Evolutionary conservation across 35 echinoderm and acorn worm genomes (phyloP).

Genomic region (Holothuria glaberrima): DNA sequence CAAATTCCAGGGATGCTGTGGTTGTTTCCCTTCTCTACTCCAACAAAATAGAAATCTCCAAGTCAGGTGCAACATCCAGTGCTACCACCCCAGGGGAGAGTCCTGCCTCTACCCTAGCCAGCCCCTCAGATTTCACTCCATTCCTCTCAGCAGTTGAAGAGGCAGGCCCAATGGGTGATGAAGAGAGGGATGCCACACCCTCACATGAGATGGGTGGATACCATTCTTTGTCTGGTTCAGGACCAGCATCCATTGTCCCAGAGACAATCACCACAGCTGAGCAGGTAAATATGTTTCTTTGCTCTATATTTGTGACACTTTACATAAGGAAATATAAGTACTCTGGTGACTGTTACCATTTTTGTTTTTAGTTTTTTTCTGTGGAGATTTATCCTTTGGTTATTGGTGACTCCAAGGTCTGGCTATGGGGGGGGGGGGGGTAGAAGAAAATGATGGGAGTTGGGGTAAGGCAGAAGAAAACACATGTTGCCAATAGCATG

Average conservation of each 20-base stretch:
- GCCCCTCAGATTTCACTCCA: slow-evolving; percentile 64
- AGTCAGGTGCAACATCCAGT: slow-evolving; percentile 59
- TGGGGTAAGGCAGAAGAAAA: too few species aligned
- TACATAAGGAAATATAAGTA: too few species aligned
- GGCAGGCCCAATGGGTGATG: slow-evolving; percentile 48
- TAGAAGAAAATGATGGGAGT: too few species aligned
- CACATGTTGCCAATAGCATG: too few species aligned
- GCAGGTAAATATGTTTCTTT: slow-evolving; percentile 44
- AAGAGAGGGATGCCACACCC: slow-evolving; percentile 2
- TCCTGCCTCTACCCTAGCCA: slow-evolving; percentile 74
- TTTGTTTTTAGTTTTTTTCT: too few species aligned
- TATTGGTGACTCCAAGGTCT: too few species aligned
- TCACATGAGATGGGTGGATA: slow-evolving; percentile 34
- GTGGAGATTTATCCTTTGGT: too few species aligned
- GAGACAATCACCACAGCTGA: slow-evolving; percentile 97
- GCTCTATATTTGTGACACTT: too few species aligned
- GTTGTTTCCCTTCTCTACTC: slow-evolving; percentile 89
- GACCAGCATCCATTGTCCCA: slow-evolving; percentile 72
- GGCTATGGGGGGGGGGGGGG: too few species aligned
- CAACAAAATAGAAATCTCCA: slow-evolving; percentile 58
- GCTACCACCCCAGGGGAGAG: slow-evolving; percentile 77
- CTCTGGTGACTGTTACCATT: too few species aligned
- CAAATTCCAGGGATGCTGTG: slow-evolving; percentile 75
- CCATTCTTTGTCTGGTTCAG: slow-evolving; percentile 25
- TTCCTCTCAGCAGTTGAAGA: slow-evolving; percentile 50